Percentiles rank a stretch among this genome's conserved stretches.
phyloP scores from a whole-genome alignment of 2,888 invertebrate genomes.

The Parascotia fuliginaria region DNA sequence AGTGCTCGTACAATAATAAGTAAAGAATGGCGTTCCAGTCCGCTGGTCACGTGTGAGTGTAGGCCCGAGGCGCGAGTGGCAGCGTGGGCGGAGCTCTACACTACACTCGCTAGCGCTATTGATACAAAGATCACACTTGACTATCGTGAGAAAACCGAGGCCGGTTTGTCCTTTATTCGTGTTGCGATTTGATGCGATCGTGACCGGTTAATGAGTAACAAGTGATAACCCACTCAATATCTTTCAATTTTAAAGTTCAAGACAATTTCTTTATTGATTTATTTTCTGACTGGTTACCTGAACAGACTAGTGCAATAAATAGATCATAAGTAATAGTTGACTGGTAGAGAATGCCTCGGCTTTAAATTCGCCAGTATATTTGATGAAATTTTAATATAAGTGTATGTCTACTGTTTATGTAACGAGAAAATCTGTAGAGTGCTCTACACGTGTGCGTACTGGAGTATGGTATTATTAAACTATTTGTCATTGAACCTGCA shows the following conservation, averaged over 20 bases:
- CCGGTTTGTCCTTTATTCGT: conserved; percentile 52
- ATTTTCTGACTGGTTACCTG: neutral
- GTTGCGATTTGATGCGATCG: conserved; percentile 28
- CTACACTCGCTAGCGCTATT: conserved; percentile 26
- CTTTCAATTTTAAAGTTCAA: conserved; percentile 15
- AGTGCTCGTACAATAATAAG: conserved; percentile 48
- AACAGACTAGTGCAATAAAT: neutral
- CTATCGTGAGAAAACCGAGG: conserved; percentile 68
- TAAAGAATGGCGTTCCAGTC: conserved; percentile 69
- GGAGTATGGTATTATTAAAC: no score
- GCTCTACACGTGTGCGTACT: no score
- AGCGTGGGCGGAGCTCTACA: conserved; percentile 68
- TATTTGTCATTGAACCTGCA: no score
- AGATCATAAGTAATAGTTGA: no score
- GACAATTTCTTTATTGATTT: conserved; percentile 3
- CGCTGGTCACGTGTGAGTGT: conserved; percentile 69
- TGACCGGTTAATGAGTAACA: conserved; percentile 12
- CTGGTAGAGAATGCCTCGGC: no score
- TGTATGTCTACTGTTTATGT: no score
- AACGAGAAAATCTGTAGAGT: no score
- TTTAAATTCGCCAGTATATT: no score
- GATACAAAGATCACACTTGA: conserved; percentile 55
- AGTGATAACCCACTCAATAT: conserved; percentile 14
- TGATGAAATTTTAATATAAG: no score
- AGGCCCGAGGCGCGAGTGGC: conserved; percentile 78